phyloP scores from a whole-genome alignment of 2,888 invertebrate species.

The Uloborus plumipes region DNA sequence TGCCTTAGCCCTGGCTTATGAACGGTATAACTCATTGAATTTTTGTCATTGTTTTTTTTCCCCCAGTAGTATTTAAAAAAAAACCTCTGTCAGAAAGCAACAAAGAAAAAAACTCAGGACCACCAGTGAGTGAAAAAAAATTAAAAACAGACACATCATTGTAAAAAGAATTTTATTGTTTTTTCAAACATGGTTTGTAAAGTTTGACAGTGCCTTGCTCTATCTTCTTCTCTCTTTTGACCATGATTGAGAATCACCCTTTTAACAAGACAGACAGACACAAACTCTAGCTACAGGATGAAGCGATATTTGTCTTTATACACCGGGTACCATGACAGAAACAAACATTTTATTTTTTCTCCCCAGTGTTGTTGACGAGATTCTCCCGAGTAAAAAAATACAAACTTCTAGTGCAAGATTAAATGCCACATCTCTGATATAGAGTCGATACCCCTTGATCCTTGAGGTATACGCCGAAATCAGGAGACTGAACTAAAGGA shows the following conservation, averaged over 20 bases:
- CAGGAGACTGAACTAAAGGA: too few relatives aligned
- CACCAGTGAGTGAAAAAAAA: too few relatives aligned
- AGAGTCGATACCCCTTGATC: constrained; percentile 2
- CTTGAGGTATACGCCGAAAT: too few relatives aligned
- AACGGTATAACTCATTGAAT: too few relatives aligned
- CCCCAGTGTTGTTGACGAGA: constrained; percentile 52
- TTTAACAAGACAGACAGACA: constrained; percentile 20
- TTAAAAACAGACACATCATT: too few relatives aligned
- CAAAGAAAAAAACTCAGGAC: too few relatives aligned
- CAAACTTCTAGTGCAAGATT: constrained; percentile 55
- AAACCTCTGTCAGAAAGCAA: too few relatives aligned
- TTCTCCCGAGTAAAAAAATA: constrained; percentile 53
- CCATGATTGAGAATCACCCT: too few relatives aligned
- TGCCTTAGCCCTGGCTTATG: too few relatives aligned
- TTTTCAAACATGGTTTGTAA: constrained; percentile 48
- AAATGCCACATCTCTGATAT: constrained; percentile 41
- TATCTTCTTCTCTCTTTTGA: constrained; percentile 13
- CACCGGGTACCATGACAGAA: constrained; percentile 55
- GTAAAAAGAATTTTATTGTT: constrained; percentile 43
- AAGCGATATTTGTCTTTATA: constrained; percentile 48
- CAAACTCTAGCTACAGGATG: constrained; percentile 42
- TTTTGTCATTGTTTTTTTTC: too few relatives aligned
- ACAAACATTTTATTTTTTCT: constrained; percentile 30
- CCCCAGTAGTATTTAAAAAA: too few relatives aligned
- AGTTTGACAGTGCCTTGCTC: constrained; percentile 21